Base-by-base conservation (phyloP, 2,888 invertebrate genomes). In the Lomographa bimaculata region DNA sequence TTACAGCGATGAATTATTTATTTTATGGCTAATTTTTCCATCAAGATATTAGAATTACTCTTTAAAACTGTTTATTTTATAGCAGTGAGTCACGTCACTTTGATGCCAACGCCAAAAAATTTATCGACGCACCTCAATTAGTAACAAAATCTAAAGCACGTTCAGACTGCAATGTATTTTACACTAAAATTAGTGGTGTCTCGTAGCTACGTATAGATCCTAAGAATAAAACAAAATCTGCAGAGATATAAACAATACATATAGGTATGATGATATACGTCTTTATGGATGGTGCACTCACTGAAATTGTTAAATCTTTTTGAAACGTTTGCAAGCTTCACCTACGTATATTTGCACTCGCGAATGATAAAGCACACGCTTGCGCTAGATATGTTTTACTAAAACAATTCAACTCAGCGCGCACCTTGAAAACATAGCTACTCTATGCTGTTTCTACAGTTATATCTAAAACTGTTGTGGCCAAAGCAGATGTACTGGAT, bases 311-410 rank as follows among this genome's bases (percentile, higher is more conserved):
- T 76, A 68, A 70, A 73, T 71, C 61, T 71, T 69, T 63, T 60
- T 53, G 51, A 54, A 60, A 60, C 54, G 62, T 64, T 66, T 48
- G 58, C 54, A 35, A 61, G 65, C 64, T 41, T 29, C 24, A 9
- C 10, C 17, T 6, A 32, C 14, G 39, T 39, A 60, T 72, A 69
- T 78, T 77, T 74, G 69, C 71, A 73, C 70, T 72, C 52, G 65
- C 67, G 67, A 80, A 75, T 79, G 80, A 80, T 81, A 79, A 60
- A 79, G 68, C 65, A 66, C 80, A 78, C 56, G 68, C 60, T 64
- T 57, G 57, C 54, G 57, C 64, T 64, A 66, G 67, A 67, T 60
- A 57, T 71, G 66, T 71, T 78, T 73, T 61, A 60, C 61, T 67
- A 66, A 69, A 72, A 69, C 71, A 70, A 69, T 70, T 50, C 51